A percentile compares a stretch with the other conserved stretches of the same genome.
phyloP scores from a whole-genome alignment of 1,140 invertebrate genomes.

The Leptestheria dahalacensis region DNA sequence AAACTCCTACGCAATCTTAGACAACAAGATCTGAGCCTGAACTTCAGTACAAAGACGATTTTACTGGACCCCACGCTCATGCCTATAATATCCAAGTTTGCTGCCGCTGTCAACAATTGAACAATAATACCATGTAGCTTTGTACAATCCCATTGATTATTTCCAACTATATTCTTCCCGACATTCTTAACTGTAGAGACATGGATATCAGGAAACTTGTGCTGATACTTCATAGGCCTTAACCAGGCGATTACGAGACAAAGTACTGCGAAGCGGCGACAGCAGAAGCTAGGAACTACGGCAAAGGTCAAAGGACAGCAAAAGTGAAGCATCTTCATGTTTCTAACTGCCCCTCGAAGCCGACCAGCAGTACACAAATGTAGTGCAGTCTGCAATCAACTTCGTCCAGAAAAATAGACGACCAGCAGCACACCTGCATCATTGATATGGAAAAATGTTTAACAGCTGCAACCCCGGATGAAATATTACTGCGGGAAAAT shows the following conservation, averaged over 20 bases:
- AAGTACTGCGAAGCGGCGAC: background rate
- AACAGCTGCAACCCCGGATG: background rate
- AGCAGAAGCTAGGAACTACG: background rate
- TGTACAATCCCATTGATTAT: too few relatives aligned
- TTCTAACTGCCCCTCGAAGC: too few relatives aligned
- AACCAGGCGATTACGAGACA: background rate
- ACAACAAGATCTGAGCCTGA: too few relatives aligned
- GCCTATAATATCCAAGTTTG: too few relatives aligned
- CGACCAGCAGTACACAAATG: background rate
- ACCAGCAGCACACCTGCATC: background rate
- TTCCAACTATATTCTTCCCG: too few relatives aligned
- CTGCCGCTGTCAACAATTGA: too few relatives aligned
- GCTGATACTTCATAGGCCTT: background rate
- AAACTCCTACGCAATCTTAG: too few relatives aligned
- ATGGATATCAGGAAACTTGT: background rate
- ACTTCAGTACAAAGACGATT: too few relatives aligned
- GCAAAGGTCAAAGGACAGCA: too few relatives aligned
- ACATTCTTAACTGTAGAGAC: background rate
- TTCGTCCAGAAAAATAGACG: background rate
- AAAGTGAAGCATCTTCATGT: too few relatives aligned
- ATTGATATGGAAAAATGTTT: background rate
- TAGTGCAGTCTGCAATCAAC: background rate
- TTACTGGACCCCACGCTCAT: too few relatives aligned
- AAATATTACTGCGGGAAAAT: background rate
- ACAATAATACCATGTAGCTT: too few relatives aligned